Evolutionary conservation across 2,888 invertebrate species (phyloP).

Genomic region (Orgyia antiqua): DNA sequence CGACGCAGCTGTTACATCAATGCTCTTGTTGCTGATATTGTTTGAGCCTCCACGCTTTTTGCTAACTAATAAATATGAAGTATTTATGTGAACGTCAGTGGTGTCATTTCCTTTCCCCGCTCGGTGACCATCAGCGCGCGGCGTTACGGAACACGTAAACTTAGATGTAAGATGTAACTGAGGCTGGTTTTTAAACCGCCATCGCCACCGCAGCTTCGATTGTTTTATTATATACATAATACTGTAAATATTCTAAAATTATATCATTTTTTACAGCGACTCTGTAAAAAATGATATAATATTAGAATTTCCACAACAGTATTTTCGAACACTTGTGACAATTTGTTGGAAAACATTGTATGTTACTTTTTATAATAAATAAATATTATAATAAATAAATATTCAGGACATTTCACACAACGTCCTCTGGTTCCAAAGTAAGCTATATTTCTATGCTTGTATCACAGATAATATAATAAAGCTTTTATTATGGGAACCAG

Average conservation of each 20-base stretch:
- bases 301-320: too few relatives aligned
- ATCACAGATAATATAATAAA: too few relatives aligned
- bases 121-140: conserved; percentile 12
- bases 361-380: too few relatives aligned
- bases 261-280: too few relatives aligned
- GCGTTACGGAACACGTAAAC: conserved; percentile 20
- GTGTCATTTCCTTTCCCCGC: conserved; percentile 48
- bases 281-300: too few relatives aligned
- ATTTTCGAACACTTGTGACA: too few relatives aligned
- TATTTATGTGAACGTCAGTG: conserved; percentile 25
- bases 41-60: conserved; percentile 34
- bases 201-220: conserved; percentile 12
- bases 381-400: too few relatives aligned
- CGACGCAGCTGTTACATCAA: conserved; percentile 62
- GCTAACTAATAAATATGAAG: conserved; percentile 37
- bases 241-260: neutral
- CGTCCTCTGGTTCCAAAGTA: too few relatives aligned
- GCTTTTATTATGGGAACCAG: too few relatives aligned
- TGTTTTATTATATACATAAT: conserved; percentile 20
- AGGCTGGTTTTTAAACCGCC: conserved; percentile 5
- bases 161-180: conserved; percentile 13
- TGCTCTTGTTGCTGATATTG: conserved; percentile 44
- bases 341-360: too few relatives aligned
- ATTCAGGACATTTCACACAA: too few relatives aligned
- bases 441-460: too few relatives aligned